phyloP scores from a whole-genome alignment of 2,888 invertebrate genomes.

The Aspidiotus destructor region DNA sequence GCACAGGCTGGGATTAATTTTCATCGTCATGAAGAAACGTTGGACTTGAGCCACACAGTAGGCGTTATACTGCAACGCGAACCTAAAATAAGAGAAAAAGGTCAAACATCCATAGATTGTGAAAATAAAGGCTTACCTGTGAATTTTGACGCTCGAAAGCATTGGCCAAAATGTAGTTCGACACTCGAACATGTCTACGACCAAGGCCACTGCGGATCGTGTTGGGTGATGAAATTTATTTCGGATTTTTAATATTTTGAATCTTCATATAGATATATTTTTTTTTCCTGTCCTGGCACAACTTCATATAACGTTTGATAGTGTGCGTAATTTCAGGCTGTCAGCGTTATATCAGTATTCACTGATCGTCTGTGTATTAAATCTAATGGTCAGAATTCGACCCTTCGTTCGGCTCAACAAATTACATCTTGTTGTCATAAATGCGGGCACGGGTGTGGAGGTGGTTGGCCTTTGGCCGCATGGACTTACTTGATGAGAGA shows the following conservation, averaged over 20 bases:
- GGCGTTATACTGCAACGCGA: too few relatives aligned
- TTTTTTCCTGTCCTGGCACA: too few relatives aligned
- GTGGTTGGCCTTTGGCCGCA: constrained; percentile 28
- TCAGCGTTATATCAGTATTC: neutral
- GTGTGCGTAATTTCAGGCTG: too few relatives aligned
- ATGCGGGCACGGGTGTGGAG: constrained; percentile 22
- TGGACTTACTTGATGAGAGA: constrained; percentile 12
- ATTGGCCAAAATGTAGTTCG: constrained; percentile 33
- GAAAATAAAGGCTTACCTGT: constrained; percentile 24
- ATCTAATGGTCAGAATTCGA: constrained; percentile 12
- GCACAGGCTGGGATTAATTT: too few relatives aligned
- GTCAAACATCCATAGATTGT: neutral
- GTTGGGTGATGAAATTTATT: constrained; percentile 40
- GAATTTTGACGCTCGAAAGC: constrained; percentile 34
- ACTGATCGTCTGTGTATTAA: constrained; percentile 27
- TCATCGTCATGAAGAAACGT: too few relatives aligned
- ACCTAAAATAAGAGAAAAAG: neutral
- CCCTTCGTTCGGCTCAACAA: constrained; percentile 12
- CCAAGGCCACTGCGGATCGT: constrained; percentile 33
- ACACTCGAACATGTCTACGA: constrained; percentile 32
- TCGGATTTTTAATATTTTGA: too few relatives aligned
- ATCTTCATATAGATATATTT: too few relatives aligned
- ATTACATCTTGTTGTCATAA: constrained; percentile 17
- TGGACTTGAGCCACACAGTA: too few relatives aligned
- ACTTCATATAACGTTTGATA: too few relatives aligned